Percentiles rank a stretch among this genome's conserved stretches.
These are phyloP conservation scores for Conchocele bisecta DNA, from an alignment of 2,888 invertebrate genomes.

Conservation along the genomic window DNA sequence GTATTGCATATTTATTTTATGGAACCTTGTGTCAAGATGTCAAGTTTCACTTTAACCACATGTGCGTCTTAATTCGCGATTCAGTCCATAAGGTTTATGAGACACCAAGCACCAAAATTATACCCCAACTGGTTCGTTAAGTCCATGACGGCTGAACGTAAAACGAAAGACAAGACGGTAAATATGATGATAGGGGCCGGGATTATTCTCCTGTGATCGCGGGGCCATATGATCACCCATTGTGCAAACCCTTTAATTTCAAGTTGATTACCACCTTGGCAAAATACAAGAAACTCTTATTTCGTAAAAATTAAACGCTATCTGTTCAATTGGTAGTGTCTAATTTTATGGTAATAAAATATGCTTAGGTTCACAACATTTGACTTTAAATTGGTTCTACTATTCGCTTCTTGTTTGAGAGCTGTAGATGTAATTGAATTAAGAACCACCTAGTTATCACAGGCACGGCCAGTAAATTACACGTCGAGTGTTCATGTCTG, in stretches of 20 bases:
- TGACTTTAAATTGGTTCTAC: no score
- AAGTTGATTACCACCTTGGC: slow-evolving; percentile 29
- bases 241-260: slow-evolving; percentile 50
- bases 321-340: slow-evolving; percentile 14
- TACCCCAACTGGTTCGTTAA: slow-evolving; percentile 30
- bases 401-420: no score
- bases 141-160: slow-evolving; percentile 27
- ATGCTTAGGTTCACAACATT: slow-evolving; percentile 5
- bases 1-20: slow-evolving; percentile 1
- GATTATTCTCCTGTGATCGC: slow-evolving; percentile 25
- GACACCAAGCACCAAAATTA: slow-evolving; percentile 34
- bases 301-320: slow-evolving; percentile 8
- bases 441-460: no score
- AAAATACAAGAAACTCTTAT: slow-evolving; percentile 6
- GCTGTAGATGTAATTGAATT: no score
- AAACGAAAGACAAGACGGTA: neutral
- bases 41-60: neutral
- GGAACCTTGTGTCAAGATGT: no score
- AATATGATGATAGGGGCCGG: neutral
- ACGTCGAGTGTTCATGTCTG: no score
- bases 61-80: slow-evolving; percentile 17
- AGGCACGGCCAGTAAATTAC: no score
- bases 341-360: slow-evolving; percentile 25
- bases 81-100: slow-evolving; percentile 16
- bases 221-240: slow-evolving; percentile 33